Evolutionary conservation across 2,888 invertebrate species (phyloP), one percentile per base, ranked within the genome.

Genomic region (Pristionchus exspectatus): DNA sequence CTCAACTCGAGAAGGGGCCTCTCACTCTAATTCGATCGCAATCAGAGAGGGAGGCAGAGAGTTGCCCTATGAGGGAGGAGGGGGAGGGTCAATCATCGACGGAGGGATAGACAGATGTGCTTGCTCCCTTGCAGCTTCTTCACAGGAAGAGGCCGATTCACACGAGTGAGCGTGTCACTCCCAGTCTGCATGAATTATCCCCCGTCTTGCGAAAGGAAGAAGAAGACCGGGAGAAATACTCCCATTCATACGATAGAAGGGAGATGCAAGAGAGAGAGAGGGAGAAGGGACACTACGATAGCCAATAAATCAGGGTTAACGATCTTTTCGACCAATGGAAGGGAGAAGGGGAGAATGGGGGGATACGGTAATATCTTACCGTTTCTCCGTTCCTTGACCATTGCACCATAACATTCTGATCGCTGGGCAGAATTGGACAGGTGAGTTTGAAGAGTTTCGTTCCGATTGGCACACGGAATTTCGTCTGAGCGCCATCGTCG

Each of bases 311-410:
- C 59, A 85, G 59, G 59, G 59, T 63, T 63, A 85, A 85, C 85
- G 85, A 63, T 63, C 59, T n/a, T 9, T n/a, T 63, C 27, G n/a
- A 44, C 81, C 50, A 81, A 81, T 81, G 81, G 81, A 54, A 14
- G 24, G 38, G 24, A 44, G 24, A n/a, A 27, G 16, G 16, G 81
- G 24, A n/a, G 24, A n/a, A 81, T 14, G 81, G 81, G 50, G 18
- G 44, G 44, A 50, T 81, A 81, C 81, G 81, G 74, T 77, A 77
- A 77, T 77, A 81, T 44, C 33, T 63, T 24, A 84, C 59, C 92
- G 92, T 91, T 87, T 94, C 94, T 24, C 93, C 94, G 89, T 94
- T 93, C 88, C 94, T 94, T 85, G 91, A 92, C 94, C 94, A 94
- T 90, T 93, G 92, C 63, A 94, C 91, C 91, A 94, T 94, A 24